These are phyloP conservation scores for Paguma larvata DNA, from an alignment of 2,797 vertebrate species.

Conservation along the genomic window DNA sequence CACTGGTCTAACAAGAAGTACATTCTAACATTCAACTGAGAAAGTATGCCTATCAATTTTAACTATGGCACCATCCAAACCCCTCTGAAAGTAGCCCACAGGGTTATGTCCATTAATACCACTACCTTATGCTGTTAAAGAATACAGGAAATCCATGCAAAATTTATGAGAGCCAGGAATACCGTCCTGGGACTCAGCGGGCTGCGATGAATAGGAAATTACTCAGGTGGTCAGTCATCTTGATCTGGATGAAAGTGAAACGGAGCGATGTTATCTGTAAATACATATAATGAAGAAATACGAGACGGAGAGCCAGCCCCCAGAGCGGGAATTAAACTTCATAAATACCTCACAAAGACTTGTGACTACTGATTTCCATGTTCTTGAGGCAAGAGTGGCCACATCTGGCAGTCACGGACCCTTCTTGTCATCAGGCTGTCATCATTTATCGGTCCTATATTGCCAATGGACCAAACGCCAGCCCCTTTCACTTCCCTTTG, in stretches of 20 bases:
- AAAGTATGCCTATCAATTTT: not conserved
- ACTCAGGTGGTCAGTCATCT: not conserved
- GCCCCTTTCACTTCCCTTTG: not conserved
- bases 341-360: conserved; percentile 2
- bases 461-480: not conserved
- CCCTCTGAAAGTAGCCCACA: not conserved
- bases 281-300: not conserved
- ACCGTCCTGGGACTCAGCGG: not conserved
- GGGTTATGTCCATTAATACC: not conserved
- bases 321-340: not conserved
- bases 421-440: not conserved
- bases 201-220: not conserved
- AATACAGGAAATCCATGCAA: not conserved
- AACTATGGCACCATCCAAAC: not conserved
- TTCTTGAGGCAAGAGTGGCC: not conserved
- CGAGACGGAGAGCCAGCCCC: not conserved
- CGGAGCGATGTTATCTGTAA: not conserved
- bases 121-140: not conserved
- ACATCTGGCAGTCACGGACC: not conserved
- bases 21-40: not conserved
- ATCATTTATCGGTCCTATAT: not conserved
- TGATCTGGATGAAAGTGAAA: conserved; percentile 33
- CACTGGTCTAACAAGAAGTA: not conserved
- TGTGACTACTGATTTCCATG: not conserved
- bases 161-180: not conserved